phyloP scores from a whole-genome alignment of 2,113 vertebrate species.

The Tapirus terrestris region DNA sequence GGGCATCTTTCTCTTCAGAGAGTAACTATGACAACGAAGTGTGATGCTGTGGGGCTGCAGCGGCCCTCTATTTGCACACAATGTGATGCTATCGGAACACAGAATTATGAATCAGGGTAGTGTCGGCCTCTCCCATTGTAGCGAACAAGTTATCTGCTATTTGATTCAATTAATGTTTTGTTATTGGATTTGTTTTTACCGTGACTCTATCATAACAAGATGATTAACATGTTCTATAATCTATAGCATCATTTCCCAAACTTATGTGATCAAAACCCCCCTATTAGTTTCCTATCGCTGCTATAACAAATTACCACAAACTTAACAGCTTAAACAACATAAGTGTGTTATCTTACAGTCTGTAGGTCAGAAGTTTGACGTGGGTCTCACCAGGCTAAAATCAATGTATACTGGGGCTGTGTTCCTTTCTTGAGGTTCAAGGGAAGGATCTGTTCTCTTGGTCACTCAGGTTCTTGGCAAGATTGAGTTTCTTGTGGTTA shows the following conservation, averaged over 20 bases:
- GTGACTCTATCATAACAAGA: neutral
- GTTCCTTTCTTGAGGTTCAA: neutral
- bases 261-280: neutral
- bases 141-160: neutral
- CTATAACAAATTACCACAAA: neutral
- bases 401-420: neutral
- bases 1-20: slow-evolving; percentile 30
- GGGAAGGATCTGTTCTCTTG: neutral
- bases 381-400: neutral
- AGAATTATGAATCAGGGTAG: neutral
- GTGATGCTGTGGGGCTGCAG: neutral
- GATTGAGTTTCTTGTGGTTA: neutral
- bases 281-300: neutral
- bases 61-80: neutral
- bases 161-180: neutral
- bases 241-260: neutral
- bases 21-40: slow-evolving; percentile 68
- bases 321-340: neutral
- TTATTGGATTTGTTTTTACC: neutral
- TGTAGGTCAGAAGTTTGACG: neutral
- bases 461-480: neutral
- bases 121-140: neutral
- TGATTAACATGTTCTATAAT: neutral
- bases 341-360: neutral
- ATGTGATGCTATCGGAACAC: neutral